Evolutionary conservation across 2,113 vertebrate species (phyloP), one percentile per base, ranked within the genome.

Genomic region (Petroica traversi): DNA sequence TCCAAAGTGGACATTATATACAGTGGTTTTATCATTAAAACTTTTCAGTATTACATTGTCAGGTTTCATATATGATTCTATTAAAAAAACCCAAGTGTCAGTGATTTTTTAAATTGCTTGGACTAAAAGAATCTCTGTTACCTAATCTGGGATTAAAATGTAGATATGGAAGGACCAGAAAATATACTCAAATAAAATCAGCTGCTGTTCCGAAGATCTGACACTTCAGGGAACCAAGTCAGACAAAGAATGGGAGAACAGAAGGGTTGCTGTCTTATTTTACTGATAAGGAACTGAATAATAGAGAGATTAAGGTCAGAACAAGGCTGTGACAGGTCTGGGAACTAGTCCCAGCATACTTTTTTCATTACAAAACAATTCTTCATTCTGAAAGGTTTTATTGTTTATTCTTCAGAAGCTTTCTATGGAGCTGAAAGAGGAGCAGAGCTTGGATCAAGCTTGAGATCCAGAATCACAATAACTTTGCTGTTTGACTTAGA

Each of bases 361-460:
- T 91, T 33, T 49, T 89, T 92, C 76, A 79, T 87, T 82, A 79
- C 26, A 79, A 75, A 87, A 13, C 61, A 25, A 40, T 75, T 81
- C 41, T 87, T 82, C 16, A 52, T 78, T 89, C 61, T 82, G 80
- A 92, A 95, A 96, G 29, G 61, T 64, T 89, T 78, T 82, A 74
- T 85, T 94, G 59, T 63, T 91, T 89, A 45, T 61, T 89, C 49
- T 85, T 87, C 43, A 82, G 69, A 78, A 61, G 61, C 25, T 10
- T 87, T 93, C 24, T 54, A 2, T 81, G 69, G 18, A 78, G 12
- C 38, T 83, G 43, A 88, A 92, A 89, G 34, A 54, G n/a, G 26
- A 76, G 16, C 22, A 85, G 20, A 68, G 31, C n/a, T 83, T 79
- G 77, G 40, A 92, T 72, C 29, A 57, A 64, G 8, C 33, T 54